Evolutionary conservation across 2,888 invertebrate species (phyloP).

Genomic region (Mesorhabditis belari): DNA sequence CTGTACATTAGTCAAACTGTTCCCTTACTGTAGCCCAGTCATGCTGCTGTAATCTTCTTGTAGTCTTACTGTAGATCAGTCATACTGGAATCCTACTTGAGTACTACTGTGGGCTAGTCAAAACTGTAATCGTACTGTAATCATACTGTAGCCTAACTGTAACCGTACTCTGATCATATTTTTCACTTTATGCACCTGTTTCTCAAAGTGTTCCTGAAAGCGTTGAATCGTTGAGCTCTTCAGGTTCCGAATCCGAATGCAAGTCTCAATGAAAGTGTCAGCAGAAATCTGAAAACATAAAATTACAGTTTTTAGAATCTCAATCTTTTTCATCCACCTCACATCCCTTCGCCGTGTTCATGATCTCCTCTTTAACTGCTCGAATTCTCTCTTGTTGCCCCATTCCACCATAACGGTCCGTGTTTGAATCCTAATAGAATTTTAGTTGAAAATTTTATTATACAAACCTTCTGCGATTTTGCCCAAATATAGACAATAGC

Average conservation of each 20-base stretch:
- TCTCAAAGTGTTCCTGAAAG: constrained; percentile 38
- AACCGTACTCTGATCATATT: not conserved
- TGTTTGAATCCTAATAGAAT: not conserved
- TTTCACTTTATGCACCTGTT: constrained; percentile 18
- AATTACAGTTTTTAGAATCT: not conserved
- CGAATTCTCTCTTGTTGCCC: constrained; percentile 24
- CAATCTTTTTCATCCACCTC: not conserved
- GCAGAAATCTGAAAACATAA: constrained; percentile 20
- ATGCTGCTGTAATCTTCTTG: no score
- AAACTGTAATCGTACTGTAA: not conserved
- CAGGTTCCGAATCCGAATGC: constrained; percentile 45
- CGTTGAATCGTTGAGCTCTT: constrained; percentile 41
- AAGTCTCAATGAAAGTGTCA: constrained; percentile 35
- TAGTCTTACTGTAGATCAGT: no score
- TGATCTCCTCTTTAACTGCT: constrained; percentile 17
- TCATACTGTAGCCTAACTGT: not conserved
- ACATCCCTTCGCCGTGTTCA: constrained; percentile 12
- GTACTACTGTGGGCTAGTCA: not conserved
- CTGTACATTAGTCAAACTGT: no score
- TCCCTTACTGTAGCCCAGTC: no score
- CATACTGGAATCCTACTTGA: not conserved
- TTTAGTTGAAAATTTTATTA: not conserved
- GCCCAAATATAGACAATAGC: constrained; percentile 86
- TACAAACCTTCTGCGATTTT: constrained; percentile 59
- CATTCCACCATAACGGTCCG: constrained; percentile 17